Evolutionary conservation across 2,888 invertebrate genomes (phyloP).

Genomic region (Aleiodes alternator): DNA sequence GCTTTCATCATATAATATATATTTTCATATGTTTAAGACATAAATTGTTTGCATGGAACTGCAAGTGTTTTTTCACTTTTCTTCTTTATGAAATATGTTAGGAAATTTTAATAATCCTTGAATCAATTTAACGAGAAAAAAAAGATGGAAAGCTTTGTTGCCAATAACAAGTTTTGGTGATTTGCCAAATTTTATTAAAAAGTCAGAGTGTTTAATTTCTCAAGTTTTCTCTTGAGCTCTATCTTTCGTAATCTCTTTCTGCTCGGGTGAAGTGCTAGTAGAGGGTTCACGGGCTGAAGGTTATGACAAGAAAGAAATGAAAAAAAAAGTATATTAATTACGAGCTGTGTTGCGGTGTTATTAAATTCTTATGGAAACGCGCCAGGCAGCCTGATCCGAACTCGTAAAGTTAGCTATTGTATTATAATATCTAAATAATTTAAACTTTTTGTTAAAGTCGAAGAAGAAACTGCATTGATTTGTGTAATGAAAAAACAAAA

Average conservation of each 20-base stretch:
- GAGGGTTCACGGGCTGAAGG: constrained; percentile 1
- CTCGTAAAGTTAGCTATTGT: constrained; percentile 74
- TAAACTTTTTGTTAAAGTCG: constrained; percentile 61
- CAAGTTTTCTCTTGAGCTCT: constrained; percentile 40
- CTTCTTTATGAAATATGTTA: no score
- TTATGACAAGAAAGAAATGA: constrained; percentile 61
- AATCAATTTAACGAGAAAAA: no score
- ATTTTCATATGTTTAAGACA: no score
- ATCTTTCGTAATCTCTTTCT: constrained; percentile 60
- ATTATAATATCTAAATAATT: constrained; percentile 75
- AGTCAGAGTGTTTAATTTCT: constrained; percentile 54
- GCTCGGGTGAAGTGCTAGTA: constrained; percentile 41
- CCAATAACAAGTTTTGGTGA: constrained; percentile 18
- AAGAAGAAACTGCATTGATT: constrained; percentile 23
- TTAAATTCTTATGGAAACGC: constrained; percentile 75
- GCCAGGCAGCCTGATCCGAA: constrained; percentile 50
- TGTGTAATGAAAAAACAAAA: background rate
- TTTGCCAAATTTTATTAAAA: constrained; percentile 33
- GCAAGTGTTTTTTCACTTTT: no score
- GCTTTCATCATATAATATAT: no score
- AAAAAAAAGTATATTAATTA: constrained; percentile 74
- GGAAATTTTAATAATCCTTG: constrained; percentile 10
- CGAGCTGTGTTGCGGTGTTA: constrained; percentile 72
- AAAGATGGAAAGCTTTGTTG: no score
- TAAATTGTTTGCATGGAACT: no score